These are phyloP conservation scores for Drosophila anomalata DNA, from an alignment of 2,888 invertebrate species.

Conservation along the genomic window DNA sequence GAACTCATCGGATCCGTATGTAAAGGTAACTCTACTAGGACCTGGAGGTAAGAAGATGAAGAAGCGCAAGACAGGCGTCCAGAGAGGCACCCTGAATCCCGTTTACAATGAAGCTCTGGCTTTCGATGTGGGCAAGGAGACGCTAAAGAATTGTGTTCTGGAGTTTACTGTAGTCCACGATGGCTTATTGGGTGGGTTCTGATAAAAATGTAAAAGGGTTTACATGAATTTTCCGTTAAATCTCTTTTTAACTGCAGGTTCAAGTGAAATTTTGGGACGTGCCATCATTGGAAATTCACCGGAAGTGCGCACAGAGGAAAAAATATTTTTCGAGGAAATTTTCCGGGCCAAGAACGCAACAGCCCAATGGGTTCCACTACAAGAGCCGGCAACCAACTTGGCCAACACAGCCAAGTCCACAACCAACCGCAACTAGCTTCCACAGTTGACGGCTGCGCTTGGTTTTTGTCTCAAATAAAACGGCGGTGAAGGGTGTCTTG, in stretches of 20 bases:
- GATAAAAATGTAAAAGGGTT: background rate
- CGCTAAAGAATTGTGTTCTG: conserved; percentile 85
- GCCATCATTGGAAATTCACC: conserved; percentile 85
- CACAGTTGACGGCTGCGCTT: conserved; percentile 9
- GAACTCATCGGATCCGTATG: conserved; percentile 97
- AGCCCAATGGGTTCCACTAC: conserved; percentile 86
- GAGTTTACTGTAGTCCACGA: conserved; percentile 87
- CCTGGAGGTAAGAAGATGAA: conserved; percentile 95
- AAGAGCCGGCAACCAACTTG: conserved; percentile 81
- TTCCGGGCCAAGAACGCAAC: conserved; percentile 86
- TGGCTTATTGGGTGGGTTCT: conserved; percentile 85
- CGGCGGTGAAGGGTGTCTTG: conserved; percentile 12
- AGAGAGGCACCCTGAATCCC: conserved; percentile 93
- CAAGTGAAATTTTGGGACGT: conserved; percentile 85
- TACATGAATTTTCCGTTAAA: background rate
- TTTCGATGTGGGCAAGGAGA: conserved; percentile 92
- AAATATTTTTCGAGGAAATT: conserved; percentile 86
- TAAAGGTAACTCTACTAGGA: conserved; percentile 94
- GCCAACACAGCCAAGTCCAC: conserved; percentile 56
- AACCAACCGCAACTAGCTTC: conserved; percentile 56
- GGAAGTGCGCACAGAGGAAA: conserved; percentile 84
- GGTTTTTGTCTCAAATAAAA: conserved; percentile 35
- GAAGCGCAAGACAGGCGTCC: conserved; percentile 96
- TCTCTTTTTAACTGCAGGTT: conserved; percentile 78
- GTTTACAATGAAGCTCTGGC: conserved; percentile 97